Evolutionary conservation across 2,888 invertebrate genomes (phyloP).

Genomic region (Marasmarcha lunaedactyla): DNA sequence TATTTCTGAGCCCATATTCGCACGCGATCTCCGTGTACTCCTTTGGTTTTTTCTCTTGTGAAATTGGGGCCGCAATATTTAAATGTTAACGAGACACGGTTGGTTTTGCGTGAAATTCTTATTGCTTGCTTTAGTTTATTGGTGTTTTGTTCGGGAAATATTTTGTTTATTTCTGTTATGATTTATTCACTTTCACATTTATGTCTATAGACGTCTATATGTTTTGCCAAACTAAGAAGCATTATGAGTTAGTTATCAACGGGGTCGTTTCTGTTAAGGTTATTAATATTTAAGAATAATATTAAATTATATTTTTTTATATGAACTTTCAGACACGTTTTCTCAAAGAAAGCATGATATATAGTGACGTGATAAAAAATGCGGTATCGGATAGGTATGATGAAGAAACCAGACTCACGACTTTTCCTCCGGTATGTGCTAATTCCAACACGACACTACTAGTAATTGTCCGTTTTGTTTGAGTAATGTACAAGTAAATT

Average conservation of each 20-base stretch:
- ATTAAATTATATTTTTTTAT: not conserved
- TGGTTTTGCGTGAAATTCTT: constrained; percentile 1
- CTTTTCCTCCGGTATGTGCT: not conserved
- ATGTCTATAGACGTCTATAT: too few relatives aligned
- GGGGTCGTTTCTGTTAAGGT: too few relatives aligned
- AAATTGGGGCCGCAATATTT: not conserved
- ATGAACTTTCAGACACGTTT: not conserved
- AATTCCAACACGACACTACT: not conserved
- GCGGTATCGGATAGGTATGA: too few relatives aligned
- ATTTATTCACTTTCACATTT: too few relatives aligned
- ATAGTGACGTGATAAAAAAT: too few relatives aligned
- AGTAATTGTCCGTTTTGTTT: not conserved
- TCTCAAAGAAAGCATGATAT: too few relatives aligned
- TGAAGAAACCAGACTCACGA: not conserved
- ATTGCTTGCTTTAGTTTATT: too few relatives aligned
- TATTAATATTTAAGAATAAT: too few relatives aligned
- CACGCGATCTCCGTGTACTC: not conserved
- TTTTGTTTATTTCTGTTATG: too few relatives aligned
- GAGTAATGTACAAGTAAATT: not conserved
- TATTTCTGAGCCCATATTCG: constrained; percentile 6
- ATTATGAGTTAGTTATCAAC: too few relatives aligned
- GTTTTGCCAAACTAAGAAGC: too few relatives aligned
- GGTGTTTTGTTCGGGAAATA: too few relatives aligned
- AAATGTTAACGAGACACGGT: constrained; percentile 1
- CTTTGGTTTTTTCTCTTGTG: not conserved